Evolutionary conservation across 2,797 vertebrate species (phyloP), one percentile per base, ranked within the genome.

Genomic region (Acanthurus lineatus): DNA sequence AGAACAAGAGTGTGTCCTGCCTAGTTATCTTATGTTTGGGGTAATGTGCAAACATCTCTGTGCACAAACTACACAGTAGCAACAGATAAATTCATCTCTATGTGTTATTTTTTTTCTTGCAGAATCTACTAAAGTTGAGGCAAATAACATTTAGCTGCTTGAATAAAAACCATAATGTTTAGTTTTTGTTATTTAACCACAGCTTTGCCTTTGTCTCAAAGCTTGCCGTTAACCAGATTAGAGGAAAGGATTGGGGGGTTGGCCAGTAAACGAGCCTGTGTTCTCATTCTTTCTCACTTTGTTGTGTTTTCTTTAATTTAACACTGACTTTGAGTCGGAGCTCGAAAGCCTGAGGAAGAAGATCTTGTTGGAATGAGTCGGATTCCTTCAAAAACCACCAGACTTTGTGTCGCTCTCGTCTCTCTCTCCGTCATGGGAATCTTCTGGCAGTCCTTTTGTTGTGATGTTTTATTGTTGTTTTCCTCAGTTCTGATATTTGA

Each of bases 361-460:
- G 72, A 84, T 73, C 59, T 77, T 32, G 17, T 25, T 49, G 63
- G 77, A 84, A 52, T 58, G 73, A 81, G 63, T 12, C 45, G 52
- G 68, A 89, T 89, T 91, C 84, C 67, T 89, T 62, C 25, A 35
- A 47, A 86, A 94, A 93, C 87, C 90, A 81, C 91, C 52, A 90
- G 91, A 90, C 91, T 93, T 52, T 40, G 74, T 82, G 88, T 83
- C 75, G 77, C 89, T 90, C 64, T 82, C n/a, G 52, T 69, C 70
- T 79, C 53, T 19, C 32, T 71, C 72, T 71, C 72, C 53, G 69
- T 75, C 86, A 75, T 84, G 86, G 73, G 88, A 92, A 88, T 87
- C 51, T 60, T 62, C 66, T 28, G 52, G 64, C 60, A 61, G 48
- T 82, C 59, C 44, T 77, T 86, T 70, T 89, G 77, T 85, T 79